Conservation (phyloP, 2,113 vertebrate species). For the Glaucomys volans region DNA sequence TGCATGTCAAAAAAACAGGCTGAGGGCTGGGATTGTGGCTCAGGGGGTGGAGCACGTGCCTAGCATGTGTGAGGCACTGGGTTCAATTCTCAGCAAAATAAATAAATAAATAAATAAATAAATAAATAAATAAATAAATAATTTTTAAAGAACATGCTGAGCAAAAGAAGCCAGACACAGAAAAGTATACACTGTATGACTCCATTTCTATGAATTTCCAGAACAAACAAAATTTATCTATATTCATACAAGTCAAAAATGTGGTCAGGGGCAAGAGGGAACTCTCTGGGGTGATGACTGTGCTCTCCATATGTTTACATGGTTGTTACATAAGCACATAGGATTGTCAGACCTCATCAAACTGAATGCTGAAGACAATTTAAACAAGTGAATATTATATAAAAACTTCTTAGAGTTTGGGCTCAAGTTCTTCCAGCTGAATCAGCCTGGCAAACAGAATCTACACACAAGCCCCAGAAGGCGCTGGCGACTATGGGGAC, state of each 20-base stretch:
- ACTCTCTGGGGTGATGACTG: neutral
- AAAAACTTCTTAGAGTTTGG: neutral
- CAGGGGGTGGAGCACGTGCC: too few relatives aligned
- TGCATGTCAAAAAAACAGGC: neutral
- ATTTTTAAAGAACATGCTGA: neutral
- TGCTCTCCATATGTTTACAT: neutral
- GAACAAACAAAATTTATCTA: neutral
- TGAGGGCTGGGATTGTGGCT: neutral
- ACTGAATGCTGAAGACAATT: neutral
- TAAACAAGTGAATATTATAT: neutral
- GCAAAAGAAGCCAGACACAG: neutral
- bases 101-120: too few relatives aligned
- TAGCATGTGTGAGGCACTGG: too few relatives aligned
- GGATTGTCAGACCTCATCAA: neutral
- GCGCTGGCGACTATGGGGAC: neutral
- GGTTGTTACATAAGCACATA: neutral
- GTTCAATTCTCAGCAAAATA: too few relatives aligned
- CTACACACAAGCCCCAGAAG: neutral
- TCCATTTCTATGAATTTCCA: neutral
- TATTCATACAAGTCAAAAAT: neutral
- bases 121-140: too few relatives aligned
- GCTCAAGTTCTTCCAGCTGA: neutral
- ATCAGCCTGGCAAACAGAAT: neutral
- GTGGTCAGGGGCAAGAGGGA: neutral
- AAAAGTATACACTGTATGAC: accelerated